Base-by-base conservation (phyloP, 2,113 vertebrate species). In the Proterorhinus semilunaris region DNA sequence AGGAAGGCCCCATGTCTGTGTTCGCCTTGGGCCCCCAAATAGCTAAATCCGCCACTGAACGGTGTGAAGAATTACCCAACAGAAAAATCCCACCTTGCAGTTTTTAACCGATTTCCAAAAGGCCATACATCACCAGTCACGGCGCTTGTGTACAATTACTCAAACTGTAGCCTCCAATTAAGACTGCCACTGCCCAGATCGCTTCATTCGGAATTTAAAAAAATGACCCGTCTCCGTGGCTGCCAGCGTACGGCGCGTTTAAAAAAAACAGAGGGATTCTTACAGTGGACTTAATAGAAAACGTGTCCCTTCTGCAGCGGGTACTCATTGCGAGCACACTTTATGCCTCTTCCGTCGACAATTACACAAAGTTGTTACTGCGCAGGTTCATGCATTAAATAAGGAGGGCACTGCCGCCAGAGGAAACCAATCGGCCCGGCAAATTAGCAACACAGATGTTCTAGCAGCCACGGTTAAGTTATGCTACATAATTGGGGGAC, bases 381-480 rank as follows among this genome's bases (percentile, higher is more conserved):
- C 69, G 59, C 62, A 80, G 80, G 81, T 84, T 81, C 74, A 71
- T 74, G 76, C 57, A 76, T 82, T 81, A 74, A 83, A 83, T 49
- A 78, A 62, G 53, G 42, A 51, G 69, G 54, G 59, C 65, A 80
- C 74, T 47, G 57, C 71, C 13, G 76, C 72, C 66, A 75, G 59
- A 71, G 54, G 59, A 62, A 69, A 64, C 27, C 79, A 85, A 84
- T 76, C 73, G 79, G 64, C 69, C 71, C 65, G 72, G 78, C 81
- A 36, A 83, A 86, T 86, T 86, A 80, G 64, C 51, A 65, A 50
- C 71, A 59, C 83, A 79, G 79, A 82, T 82, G 87, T 79, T 83
- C 79, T 71, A 81, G 75, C 58, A 63, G 66, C 51, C 74, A 75
- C 70, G 71, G 73, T 75, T 67, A 68, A 81, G 74, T 71, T 67